Conservation (phyloP, 1,140 invertebrate species). For the Zophobas morio region DNA sequence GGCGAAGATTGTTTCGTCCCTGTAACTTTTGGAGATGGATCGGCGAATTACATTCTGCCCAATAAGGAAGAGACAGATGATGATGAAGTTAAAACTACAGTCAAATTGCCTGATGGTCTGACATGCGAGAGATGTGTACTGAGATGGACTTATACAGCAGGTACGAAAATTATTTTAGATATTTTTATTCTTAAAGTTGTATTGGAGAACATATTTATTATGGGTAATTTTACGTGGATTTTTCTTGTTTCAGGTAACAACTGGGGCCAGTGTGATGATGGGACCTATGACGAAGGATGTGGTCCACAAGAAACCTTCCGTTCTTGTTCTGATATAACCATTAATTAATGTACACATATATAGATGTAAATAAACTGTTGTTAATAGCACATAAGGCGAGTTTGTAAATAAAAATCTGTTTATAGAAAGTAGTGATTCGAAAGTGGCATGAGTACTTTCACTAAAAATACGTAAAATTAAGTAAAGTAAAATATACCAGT, state of each 20-base stretch:
- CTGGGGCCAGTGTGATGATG: conserved; percentile 78
- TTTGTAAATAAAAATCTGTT: no score
- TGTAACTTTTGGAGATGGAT: conserved; percentile 69
- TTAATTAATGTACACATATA: conserved; percentile 61
- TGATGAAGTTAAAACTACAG: conserved; percentile 62
- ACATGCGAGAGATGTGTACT: conserved; percentile 62
- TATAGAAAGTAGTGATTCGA: no score
- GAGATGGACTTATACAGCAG: conserved; percentile 78
- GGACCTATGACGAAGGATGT: conserved; percentile 79
- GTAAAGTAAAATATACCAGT: no score
- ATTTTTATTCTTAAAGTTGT: conserved; percentile 51
- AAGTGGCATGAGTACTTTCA: no score
- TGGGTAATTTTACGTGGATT: neutral
- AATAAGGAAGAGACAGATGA: conserved; percentile 54
- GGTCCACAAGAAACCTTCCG: conserved; percentile 89
- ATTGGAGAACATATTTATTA: conserved; percentile 56
- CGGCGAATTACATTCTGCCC: conserved; percentile 58
- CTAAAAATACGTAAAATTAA: no score
- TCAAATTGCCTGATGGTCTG: conserved; percentile 70
- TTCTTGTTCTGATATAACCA: conserved; percentile 84
- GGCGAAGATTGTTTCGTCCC: conserved; percentile 75
- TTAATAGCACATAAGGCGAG: no score
- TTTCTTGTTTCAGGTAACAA: conserved; percentile 75
- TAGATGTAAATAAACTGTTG: no score
- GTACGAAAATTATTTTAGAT: conserved; percentile 53